Percentiles rank a stretch among this genome's conserved stretches.
phyloP scores from a whole-genome alignment of 1,140 invertebrate species.

The Acromyrmex charruanus region DNA sequence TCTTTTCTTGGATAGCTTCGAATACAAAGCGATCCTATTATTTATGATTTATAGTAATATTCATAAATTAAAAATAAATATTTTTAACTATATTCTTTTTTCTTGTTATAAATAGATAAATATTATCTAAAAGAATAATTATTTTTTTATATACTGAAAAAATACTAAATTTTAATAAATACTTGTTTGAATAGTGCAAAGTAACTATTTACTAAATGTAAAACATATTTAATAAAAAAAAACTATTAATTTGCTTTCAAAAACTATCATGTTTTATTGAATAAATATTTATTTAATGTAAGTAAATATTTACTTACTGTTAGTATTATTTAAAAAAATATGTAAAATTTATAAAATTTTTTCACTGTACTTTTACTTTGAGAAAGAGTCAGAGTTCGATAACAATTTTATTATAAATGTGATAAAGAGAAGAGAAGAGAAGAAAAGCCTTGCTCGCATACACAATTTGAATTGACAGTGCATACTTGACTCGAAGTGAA shows the following conservation, averaged over 20 bases:
- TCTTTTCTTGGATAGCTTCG: not conserved
- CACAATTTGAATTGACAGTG: not conserved
- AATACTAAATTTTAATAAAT: too few species aligned
- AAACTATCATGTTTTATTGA: too few species aligned
- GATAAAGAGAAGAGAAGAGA: not conserved
- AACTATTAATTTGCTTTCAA: too few species aligned
- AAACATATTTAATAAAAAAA: too few species aligned
- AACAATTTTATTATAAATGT: slow-evolving; percentile 14
- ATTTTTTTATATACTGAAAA: not conserved
- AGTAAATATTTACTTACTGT: too few species aligned
- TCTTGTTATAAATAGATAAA: not conserved
- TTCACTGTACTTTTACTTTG: not conserved
- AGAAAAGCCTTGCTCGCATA: not conserved
- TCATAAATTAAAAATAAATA: slow-evolving; percentile 7
- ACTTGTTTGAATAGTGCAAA: too few species aligned
- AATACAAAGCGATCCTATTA: not conserved
- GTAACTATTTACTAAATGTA: too few species aligned
- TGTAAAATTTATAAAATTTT: not conserved
- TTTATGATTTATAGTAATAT: not conserved
- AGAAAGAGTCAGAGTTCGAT: not conserved
- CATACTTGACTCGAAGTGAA: slow-evolving; percentile 9
- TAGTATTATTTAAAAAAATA: too few species aligned
- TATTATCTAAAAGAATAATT: not conserved
- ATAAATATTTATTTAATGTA: too few species aligned
- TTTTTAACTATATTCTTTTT: not conserved